Conservation (phyloP, 2,888 invertebrate species). For the Andrena trimmerana region DNA sequence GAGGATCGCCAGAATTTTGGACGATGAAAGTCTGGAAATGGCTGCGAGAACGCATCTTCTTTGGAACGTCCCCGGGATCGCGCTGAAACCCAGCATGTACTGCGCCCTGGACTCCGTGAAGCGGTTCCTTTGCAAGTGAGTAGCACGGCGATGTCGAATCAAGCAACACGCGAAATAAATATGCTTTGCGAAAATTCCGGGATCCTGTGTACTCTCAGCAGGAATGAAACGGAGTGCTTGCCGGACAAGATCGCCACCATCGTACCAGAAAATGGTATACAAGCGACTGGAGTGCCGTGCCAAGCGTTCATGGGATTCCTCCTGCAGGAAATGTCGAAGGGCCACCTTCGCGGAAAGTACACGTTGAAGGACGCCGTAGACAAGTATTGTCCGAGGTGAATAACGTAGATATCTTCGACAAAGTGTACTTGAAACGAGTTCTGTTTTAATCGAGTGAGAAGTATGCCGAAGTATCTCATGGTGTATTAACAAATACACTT, state of each 20-base stretch:
- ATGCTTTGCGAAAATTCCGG: background rate
- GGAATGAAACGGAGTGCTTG: slow-evolving; percentile 51
- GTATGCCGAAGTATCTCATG: too few species aligned
- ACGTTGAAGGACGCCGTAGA: slow-evolving; percentile 65
- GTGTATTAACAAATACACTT: too few species aligned
- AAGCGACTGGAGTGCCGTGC: slow-evolving; percentile 76
- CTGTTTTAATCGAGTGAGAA: too few species aligned
- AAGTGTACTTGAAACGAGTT: too few species aligned
- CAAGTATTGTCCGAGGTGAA: slow-evolving; percentile 77
- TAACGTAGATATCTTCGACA: background rate
- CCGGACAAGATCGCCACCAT: slow-evolving; percentile 67
- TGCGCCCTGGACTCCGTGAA: slow-evolving; percentile 64
- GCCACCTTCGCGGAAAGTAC: slow-evolving; percentile 41
- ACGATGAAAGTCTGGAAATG: slow-evolving; percentile 70
- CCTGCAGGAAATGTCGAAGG: slow-evolving; percentile 72
- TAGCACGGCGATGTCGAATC: background rate
- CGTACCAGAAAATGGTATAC: slow-evolving; percentile 72
- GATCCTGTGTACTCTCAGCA: background rate
- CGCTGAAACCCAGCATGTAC: slow-evolving; percentile 72
- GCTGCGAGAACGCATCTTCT: slow-evolving; percentile 78
- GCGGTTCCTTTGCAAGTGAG: slow-evolving; percentile 68
- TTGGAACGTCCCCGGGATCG: slow-evolving; percentile 79
- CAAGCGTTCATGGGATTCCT: slow-evolving; percentile 79
- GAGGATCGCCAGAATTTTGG: slow-evolving; percentile 62
- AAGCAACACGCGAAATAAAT: background rate